Base-by-base conservation (phyloP, 2,888 invertebrate genomes). In the Lysandra bellargus region DNA sequence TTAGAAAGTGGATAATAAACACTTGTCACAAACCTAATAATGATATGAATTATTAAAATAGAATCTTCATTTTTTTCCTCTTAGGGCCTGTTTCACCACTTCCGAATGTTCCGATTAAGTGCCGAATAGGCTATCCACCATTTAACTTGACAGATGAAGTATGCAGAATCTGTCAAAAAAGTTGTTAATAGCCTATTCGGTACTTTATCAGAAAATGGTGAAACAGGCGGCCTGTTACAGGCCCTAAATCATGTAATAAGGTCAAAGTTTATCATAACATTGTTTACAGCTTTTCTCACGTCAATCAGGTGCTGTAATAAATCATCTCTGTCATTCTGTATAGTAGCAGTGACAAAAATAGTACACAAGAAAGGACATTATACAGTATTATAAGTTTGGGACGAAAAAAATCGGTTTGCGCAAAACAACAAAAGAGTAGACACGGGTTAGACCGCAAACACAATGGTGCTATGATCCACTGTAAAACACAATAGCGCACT, bases 401-500 rank as follows among this genome's bases (percentile, higher is more conserved):
- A 9, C 30, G 44, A 79, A 76, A 80, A 79, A 73, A 80, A 49
- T 75, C 79, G 37, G 79, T 78, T 73, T 78, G 79, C 79, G 60
- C 75, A 76, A 79, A 79, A 81, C 79, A 80, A 80, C 80, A 80
- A 79, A 79, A 80, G 77, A 79, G 75, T 72, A 78, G 80, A 76
- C 78, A 78, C 79, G 74, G 23, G 61, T 61, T 73, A 60, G 75
- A 79, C 79, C 79, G 75, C 79, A 79, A 74, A 73, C 80, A 81
- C 83, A 82, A 83, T 82, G 79, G 79, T 78, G 85, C 86, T 85
- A 86, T 85, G 85, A 83, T 81, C 83, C 81, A 81, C 84, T 85
- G 82, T 83, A 84, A 84, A 83, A 83, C 82, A 80, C 84, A 83
- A 85, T 85, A 86, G 83, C 82, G 83, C 84, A 84, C 84, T 84